Evolutionary conservation across 1,140 invertebrate genomes (phyloP).

Genomic region (Drosophila nasuta): DNA sequence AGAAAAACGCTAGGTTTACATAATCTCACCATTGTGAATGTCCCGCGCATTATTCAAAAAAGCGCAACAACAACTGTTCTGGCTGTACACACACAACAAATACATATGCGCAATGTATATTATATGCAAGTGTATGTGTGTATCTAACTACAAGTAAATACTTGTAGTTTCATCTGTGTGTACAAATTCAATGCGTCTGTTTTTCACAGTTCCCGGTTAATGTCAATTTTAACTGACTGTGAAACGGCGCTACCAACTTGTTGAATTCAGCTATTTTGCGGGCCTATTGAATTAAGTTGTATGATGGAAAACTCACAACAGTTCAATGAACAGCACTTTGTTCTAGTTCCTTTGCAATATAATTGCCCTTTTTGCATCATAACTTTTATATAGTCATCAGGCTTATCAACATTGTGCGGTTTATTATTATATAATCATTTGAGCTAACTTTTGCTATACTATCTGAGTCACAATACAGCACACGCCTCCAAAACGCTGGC

Average conservation of each 20-base stretch:
- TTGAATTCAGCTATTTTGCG: slow-evolving; percentile 13
- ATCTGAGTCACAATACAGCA: slow-evolving; percentile 60
- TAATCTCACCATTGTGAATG: slow-evolving; percentile 57
- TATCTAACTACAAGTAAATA: not conserved
- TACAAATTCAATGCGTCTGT: slow-evolving; percentile 3
- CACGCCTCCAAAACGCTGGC: slow-evolving; percentile 51
- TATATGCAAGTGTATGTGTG: not conserved
- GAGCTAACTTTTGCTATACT: slow-evolving; percentile 26
- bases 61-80: slow-evolving; percentile 15
- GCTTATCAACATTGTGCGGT: slow-evolving; percentile 31
- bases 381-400: not conserved
- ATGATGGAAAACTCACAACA: not conserved
- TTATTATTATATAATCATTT: slow-evolving; percentile 66
- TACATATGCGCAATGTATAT: no score
- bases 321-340: slow-evolving; percentile 32
- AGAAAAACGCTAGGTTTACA: slow-evolving; percentile 61
- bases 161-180: not conserved
- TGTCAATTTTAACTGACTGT: slow-evolving; percentile 1
- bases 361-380: not conserved
- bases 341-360: not conserved
- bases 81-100: slow-evolving; percentile 7
- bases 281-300: not conserved
- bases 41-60: slow-evolving; percentile 40
- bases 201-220: not conserved
- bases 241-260: slow-evolving; percentile 29